phyloP scores from a whole-genome alignment of 2,888 invertebrate species.

The Esperia sulphurella region DNA sequence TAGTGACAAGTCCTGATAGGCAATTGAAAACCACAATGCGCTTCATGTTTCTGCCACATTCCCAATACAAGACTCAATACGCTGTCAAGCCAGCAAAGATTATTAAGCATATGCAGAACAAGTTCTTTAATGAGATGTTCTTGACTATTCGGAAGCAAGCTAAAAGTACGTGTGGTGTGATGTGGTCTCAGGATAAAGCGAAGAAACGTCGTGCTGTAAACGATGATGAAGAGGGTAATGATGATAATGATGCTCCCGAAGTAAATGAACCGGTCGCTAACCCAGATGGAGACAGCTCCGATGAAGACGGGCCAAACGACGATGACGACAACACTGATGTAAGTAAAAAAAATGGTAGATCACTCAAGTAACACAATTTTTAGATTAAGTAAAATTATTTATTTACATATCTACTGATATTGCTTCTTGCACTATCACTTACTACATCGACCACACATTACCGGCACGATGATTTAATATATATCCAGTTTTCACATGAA shows the following conservation, averaged over 20 bases:
- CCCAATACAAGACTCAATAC: conserved; percentile 86
- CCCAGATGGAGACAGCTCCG: conserved; percentile 78
- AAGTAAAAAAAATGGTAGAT: conserved; percentile 22
- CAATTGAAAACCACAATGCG: conserved; percentile 83
- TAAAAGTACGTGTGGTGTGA: conserved; percentile 70
- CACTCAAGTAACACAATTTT: background rate
- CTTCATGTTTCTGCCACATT: conserved; percentile 86
- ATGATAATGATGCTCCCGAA: conserved; percentile 42
- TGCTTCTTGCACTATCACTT: too few relatives aligned
- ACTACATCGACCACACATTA: too few relatives aligned
- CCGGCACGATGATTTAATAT: too few relatives aligned
- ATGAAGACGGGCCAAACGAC: conserved; percentile 82
- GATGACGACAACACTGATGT: conserved; percentile 75
- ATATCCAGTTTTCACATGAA: too few relatives aligned
- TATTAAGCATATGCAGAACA: conserved; percentile 85
- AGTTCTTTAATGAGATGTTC: conserved; percentile 85
- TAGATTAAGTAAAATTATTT: background rate
- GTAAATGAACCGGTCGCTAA: conserved; percentile 32
- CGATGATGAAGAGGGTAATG: conserved; percentile 63
- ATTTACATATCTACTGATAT: background rate
- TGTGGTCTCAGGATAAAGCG: conserved; percentile 73
- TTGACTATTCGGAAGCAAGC: conserved; percentile 78
- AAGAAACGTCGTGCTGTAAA: conserved; percentile 40
- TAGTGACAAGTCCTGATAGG: conserved; percentile 77
- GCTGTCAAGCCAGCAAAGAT: conserved; percentile 84